phyloP scores from a whole-genome alignment of 1,140 invertebrate genomes.

The Zaprionus kolodkinae region DNA sequence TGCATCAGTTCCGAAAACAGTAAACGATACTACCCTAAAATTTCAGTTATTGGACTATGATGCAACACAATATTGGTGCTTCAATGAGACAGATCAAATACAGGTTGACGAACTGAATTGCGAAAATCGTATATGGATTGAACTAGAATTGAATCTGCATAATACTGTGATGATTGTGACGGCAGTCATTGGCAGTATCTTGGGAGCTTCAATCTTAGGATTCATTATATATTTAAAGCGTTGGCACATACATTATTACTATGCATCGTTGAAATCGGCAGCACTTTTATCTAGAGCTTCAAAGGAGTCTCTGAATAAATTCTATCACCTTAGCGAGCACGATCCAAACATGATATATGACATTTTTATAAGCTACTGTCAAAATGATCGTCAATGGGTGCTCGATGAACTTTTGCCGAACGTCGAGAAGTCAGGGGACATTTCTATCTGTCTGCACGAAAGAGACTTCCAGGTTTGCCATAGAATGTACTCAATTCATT shows the following conservation, averaged over 20 bases:
- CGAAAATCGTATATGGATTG: constrained; percentile 23
- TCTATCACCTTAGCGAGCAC: constrained; percentile 47
- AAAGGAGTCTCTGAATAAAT: constrained; percentile 58
- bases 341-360: constrained; percentile 85
- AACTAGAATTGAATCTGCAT: constrained; percentile 51
- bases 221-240: constrained; percentile 85
- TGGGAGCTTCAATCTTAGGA: constrained; percentile 72
- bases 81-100: constrained; percentile 68
- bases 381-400: constrained; percentile 87
- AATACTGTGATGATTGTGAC: constrained; percentile 48
- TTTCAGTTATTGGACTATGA: constrained; percentile 82
- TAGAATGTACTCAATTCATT: not conserved
- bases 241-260: constrained; percentile 86
- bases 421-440: constrained; percentile 85
- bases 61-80: constrained; percentile 75
- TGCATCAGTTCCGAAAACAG: constrained; percentile 12
- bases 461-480: constrained; percentile 86
- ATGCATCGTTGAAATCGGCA: constrained; percentile 85
- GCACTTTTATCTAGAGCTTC: constrained; percentile 81
- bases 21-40: constrained; percentile 50
- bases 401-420: constrained; percentile 86
- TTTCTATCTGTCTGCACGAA: constrained; percentile 87
- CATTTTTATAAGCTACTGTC: constrained; percentile 88
- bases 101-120: constrained; percentile 66
- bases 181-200: constrained; percentile 50